Conservation (phyloP, 2,888 invertebrate genomes). For the Clistopyga incitator region DNA sequence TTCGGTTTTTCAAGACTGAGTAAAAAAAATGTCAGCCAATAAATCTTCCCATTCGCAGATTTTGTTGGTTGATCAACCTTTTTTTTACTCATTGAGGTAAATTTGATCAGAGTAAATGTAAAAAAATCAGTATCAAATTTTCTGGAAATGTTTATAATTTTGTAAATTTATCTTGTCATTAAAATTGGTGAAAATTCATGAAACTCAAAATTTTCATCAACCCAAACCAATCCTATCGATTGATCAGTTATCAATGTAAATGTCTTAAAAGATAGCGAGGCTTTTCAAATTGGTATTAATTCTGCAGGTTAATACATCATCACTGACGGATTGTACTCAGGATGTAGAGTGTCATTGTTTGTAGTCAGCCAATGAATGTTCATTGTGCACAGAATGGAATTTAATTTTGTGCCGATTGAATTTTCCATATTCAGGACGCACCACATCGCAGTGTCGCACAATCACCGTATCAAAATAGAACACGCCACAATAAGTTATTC, state of each 20-base stretch:
- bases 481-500: conserved; percentile 83
- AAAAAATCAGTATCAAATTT: no score
- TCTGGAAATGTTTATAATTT: no score
- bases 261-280: neutral
- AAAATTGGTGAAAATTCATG: no score
- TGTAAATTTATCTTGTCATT: no score
- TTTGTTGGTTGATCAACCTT: no score
- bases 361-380: conserved; percentile 63
- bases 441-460: conserved; percentile 68
- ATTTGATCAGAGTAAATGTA: no score
- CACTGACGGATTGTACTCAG: conserved; percentile 55
- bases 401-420: conserved; percentile 77
- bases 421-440: conserved; percentile 64
- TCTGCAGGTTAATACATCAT: conserved; percentile 17
- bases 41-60: no score
- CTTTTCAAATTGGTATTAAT: conserved; percentile 31
- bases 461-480: conserved; percentile 82
- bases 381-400: conserved; percentile 75
- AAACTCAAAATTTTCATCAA: no score
- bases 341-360: conserved; percentile 75
- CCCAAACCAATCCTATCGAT: no score
- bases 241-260: neutral
- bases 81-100: no score
- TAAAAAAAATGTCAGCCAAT: no score
- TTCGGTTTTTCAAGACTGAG: no score